These are phyloP conservation scores for Leptinotarsa defecta DNA, from an alignment of 1,140 invertebrate species.

Conservation along the genomic window DNA sequence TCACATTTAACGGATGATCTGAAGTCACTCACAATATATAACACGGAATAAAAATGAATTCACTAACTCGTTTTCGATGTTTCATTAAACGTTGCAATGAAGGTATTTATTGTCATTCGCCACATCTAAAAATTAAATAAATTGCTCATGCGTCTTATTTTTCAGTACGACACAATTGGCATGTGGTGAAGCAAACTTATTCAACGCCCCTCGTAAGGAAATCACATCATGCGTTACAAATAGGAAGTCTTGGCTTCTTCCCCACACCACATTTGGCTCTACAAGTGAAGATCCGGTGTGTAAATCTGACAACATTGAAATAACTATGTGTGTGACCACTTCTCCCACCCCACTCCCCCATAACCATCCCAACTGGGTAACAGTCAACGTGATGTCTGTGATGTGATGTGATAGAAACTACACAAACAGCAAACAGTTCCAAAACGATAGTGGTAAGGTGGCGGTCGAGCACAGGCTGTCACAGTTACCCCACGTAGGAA, in stretches of 20 bases:
- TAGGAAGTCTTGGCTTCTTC: slow-evolving; percentile 41
- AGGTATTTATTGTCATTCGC: too few species aligned
- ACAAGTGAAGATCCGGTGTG: slow-evolving; percentile 46
- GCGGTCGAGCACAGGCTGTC: slow-evolving; percentile 46
- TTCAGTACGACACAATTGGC: too few species aligned
- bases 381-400: slow-evolving; percentile 38
- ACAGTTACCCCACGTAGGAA: slow-evolving; percentile 51
- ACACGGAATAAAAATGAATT: too few species aligned
- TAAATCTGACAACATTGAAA: slow-evolving; percentile 36
- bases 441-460: slow-evolving; percentile 54
- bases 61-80: too few species aligned
- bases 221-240: slow-evolving; percentile 25
- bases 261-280: slow-evolving; percentile 31
- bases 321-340: slow-evolving; percentile 34
- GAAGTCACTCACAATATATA: too few species aligned
- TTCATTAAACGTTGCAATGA: too few species aligned
- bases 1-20: too few species aligned
- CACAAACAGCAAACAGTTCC: slow-evolving; percentile 31
- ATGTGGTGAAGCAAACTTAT: neutral
- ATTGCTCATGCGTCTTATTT: too few species aligned
- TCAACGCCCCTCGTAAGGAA: neutral
- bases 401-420: slow-evolving; percentile 12
- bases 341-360: slow-evolving; percentile 43
- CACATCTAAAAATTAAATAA: too few species aligned
- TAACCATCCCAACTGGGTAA: slow-evolving; percentile 33